Evolutionary conservation across 2,113 vertebrate genomes (phyloP).

Genomic region (Cairina moschata): DNA sequence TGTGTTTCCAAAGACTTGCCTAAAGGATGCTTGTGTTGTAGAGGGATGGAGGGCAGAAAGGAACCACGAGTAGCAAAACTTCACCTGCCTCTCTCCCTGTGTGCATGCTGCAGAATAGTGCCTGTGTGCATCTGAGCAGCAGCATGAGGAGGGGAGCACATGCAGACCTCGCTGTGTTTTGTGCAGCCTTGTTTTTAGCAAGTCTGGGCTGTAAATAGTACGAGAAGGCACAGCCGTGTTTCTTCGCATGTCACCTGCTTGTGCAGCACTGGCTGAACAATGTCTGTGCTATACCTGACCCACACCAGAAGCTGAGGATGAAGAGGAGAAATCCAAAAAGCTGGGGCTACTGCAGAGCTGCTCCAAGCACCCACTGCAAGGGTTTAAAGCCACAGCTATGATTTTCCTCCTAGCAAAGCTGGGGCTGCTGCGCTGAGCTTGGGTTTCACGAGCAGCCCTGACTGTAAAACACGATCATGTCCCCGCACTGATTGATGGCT

Average conservation of each 20-base stretch:
- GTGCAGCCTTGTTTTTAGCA: fast-evolving
- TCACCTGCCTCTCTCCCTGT: too few relatives aligned
- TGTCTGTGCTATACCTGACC: fast-evolving
- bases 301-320: neutral
- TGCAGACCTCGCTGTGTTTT: neutral
- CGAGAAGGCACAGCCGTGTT: neutral
- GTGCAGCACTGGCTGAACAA: neutral
- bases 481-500: conserved; percentile 69
- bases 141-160: neutral
- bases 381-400: conserved; percentile 24
- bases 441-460: conserved; percentile 58
- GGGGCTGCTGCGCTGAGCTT: conserved; percentile 15
- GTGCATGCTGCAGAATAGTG: too few relatives aligned
- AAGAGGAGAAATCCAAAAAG: neutral
- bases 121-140: too few relatives aligned
- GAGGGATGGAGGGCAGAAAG: too few relatives aligned
- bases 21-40: too few relatives aligned
- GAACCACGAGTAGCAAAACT: too few relatives aligned
- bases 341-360: neutral
- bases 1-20: neutral
- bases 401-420: neutral
- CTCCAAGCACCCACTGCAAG: neutral
- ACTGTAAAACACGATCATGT: conserved; percentile 69
- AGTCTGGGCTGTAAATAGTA: fast-evolving
- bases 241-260: fast-evolving